Base-by-base conservation (phyloP, 2,113 vertebrate genomes). In the Antigone vipio region DNA sequence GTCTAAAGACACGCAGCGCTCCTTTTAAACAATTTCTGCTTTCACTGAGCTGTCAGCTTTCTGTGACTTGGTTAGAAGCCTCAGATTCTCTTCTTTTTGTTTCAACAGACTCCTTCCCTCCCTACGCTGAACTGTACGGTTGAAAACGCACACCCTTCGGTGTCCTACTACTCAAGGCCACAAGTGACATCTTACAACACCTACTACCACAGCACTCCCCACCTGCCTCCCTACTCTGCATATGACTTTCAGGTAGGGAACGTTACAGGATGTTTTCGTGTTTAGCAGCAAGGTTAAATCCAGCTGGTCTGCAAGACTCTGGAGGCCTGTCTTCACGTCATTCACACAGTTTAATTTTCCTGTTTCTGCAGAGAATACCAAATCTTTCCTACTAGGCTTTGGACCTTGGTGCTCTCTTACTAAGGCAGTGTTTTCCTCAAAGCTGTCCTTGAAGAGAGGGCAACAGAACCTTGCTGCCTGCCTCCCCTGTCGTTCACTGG, bases 141-240 rank as follows among this genome's bases (percentile, higher is more conserved):
- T 56, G 99, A 99, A 94, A 98, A 98, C 45, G 91, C 98, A 44
- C 97, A 99, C 66, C 98, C 98, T 8, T 98, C 99, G 2, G 98
- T 98, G 71, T 98, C 98, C 58, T 98, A 99, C 66, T 98, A 98
- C 72, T 98, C 98, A 9, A 98, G 98, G 77, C 98, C 98, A 56
- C 98, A 98, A 59, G 97, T 98, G 96, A 97, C 98, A 17, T 98
- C 99, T 16, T 98, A 99, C 89, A 99, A 98, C 96, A 98, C 98
- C 30, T 99, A 98, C 89, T 99, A 98, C 97, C 99, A 99, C 97
- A 98, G 98, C 96, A 98, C 98, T 97, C 99, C 99, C 96, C 99
- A 99, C 91, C 98, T 99, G 96, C 99, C 99, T 64, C 99, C 99
- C 11, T 99, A 99, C 98, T 99, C 99, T 0, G 98, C 99, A 12